phyloP scores from a whole-genome alignment of 2,888 invertebrate species.

The Sarcophaga carnaria region DNA sequence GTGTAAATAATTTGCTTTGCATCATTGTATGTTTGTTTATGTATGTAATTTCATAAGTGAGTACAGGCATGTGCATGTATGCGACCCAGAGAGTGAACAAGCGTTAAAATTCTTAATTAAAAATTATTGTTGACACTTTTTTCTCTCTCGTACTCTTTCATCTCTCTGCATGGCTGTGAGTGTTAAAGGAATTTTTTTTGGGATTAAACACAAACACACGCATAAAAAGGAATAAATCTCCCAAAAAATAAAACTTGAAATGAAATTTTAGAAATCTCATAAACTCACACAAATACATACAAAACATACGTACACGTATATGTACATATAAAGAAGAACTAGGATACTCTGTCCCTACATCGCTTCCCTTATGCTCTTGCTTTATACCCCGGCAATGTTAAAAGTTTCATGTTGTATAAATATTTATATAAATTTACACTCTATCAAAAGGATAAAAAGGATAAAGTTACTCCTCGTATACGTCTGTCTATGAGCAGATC shows the following conservation, averaged over 20 bases:
- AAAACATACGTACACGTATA: slow-evolving; percentile 16
- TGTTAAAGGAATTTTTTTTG: neutral
- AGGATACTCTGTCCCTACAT: neutral
- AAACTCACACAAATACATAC: slow-evolving; percentile 10
- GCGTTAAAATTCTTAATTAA: slow-evolving; percentile 72
- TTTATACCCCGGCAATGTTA: slow-evolving; percentile 20
- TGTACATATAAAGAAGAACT: neutral
- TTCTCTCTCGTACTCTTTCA: slow-evolving; percentile 8
- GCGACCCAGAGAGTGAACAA: slow-evolving; percentile 39
- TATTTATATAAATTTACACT: slow-evolving; percentile 69
- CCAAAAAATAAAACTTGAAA: slow-evolving; percentile 44
- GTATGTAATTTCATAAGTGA: slow-evolving; percentile 26
- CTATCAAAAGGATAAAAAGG: slow-evolving; percentile 64
- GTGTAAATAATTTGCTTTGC: slow-evolving; percentile 55
- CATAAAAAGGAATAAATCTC: slow-evolving; percentile 47
- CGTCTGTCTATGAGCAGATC: slow-evolving; percentile 28
- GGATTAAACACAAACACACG: neutral
- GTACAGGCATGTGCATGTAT: slow-evolving; percentile 1
- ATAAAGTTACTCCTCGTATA: slow-evolving; percentile 58
- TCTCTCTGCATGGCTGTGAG: neutral
- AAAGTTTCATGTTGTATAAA: slow-evolving; percentile 65
- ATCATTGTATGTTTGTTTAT: slow-evolving; percentile 30
- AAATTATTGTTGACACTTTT: slow-evolving; percentile 71
- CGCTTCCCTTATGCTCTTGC: neutral
- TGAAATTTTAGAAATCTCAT: slow-evolving; percentile 57